Conservation (phyloP, 2,113 vertebrate species). For the Cyanocitta stelleri region DNA sequence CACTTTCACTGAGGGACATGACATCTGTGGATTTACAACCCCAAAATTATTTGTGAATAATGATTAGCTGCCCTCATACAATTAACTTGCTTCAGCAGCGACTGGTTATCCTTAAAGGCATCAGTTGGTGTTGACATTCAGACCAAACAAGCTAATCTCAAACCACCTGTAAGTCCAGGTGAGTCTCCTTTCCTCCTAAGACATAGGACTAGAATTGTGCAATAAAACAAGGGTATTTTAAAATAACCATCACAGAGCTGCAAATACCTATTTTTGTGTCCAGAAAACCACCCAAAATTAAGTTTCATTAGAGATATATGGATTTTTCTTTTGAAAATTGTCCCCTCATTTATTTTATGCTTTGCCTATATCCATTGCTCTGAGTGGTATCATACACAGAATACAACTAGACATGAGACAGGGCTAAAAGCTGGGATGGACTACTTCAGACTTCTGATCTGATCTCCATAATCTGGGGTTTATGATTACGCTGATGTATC, state of each 20-base stretch:
- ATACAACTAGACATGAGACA: not conserved
- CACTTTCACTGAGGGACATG: not conserved
- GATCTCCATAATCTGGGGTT: not conserved
- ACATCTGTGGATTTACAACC: constrained; percentile 47
- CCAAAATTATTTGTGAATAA: constrained; percentile 59
- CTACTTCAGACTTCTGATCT: not conserved
- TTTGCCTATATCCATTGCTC: not conserved
- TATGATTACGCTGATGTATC: not conserved
- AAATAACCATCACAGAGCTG: not conserved
- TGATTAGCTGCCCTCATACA: constrained; percentile 49
- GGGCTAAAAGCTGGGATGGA: not conserved
- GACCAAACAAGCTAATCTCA: constrained; percentile 9
- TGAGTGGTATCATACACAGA: not conserved
- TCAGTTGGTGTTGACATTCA: not conserved
- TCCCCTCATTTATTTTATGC: not conserved
- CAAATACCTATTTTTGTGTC: not conserved
- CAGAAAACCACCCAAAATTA: not conserved
- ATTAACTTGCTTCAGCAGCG: constrained; percentile 40
- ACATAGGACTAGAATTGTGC: not conserved
- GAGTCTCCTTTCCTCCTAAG: not conserved
- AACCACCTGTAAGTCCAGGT: not conserved
- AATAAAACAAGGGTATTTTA: not conserved
- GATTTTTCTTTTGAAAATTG: not conserved
- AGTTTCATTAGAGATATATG: not conserved
- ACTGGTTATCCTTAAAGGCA: not conserved